Percentiles rank a stretch among this genome's conserved stretches.
phyloP scores from a whole-genome alignment of 2,888 invertebrate genomes.

The Dicyrtomina minuta region DNA sequence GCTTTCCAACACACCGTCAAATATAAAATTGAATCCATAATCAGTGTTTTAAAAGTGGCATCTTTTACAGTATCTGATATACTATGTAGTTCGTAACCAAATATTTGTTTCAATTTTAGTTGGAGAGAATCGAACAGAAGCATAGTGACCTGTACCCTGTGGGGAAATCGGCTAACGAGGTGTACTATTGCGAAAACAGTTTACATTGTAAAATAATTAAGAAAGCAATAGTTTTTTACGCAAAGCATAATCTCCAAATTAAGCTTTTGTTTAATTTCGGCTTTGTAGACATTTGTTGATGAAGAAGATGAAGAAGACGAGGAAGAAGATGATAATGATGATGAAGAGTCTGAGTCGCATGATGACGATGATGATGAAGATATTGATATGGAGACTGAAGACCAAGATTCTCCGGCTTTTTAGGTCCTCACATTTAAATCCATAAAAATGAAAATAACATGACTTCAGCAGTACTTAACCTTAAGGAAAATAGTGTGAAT shows the following conservation, averaged over 20 bases:
- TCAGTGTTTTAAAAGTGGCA: neutral
- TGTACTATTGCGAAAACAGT: neutral
- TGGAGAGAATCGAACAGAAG: conserved; percentile 30
- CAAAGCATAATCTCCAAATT: no score
- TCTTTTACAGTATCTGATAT: neutral
- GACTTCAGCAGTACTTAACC: no score
- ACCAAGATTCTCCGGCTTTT: conserved; percentile 20
- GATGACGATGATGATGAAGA: conserved; percentile 35
- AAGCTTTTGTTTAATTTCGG: neutral
- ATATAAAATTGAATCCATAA: no score
- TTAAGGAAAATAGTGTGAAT: no score
- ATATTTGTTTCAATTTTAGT: conserved; percentile 13
- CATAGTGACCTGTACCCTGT: conserved; percentile 27
- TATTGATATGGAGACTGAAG: conserved; percentile 32
- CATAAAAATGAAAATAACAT: no score
- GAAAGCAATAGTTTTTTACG: no score
- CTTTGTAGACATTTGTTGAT: conserved; percentile 22
- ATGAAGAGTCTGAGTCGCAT: conserved; percentile 27
- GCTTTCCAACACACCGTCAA: no score
- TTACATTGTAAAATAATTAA: no score
- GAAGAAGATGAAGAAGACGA: conserved; percentile 36
- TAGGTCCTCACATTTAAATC: no score
- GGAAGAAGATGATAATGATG: conserved; percentile 35
- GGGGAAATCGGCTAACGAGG: conserved; percentile 33
- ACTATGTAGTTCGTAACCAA: neutral